Evolutionary conservation across 1,140 invertebrate genomes (phyloP).

Genomic region (Drosophila watanabei): DNA sequence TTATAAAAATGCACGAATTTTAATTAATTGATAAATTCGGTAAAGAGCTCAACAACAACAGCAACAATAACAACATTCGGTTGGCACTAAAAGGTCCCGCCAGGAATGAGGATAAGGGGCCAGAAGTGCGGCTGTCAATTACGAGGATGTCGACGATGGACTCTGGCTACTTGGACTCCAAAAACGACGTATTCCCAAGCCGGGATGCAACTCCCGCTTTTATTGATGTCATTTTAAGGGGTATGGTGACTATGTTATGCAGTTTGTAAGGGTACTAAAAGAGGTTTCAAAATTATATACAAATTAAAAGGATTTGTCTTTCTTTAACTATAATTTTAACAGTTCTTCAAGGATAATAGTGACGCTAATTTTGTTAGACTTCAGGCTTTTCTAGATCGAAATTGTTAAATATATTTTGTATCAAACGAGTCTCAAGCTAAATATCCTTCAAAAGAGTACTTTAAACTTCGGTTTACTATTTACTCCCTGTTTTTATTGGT

Average conservation of each 20-base stretch:
- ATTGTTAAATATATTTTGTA: too few relatives aligned
- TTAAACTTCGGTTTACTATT: neutral
- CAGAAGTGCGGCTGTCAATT: constrained; percentile 79
- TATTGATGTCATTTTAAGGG: too few relatives aligned
- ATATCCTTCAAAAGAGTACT: constrained; percentile 1
- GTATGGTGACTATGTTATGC: neutral
- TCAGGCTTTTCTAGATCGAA: too few relatives aligned
- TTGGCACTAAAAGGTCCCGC: constrained; percentile 36
- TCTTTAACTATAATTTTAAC: neutral
- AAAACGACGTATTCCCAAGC: constrained; percentile 29
- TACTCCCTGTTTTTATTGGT: neutral
- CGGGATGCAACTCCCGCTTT: constrained; percentile 3
- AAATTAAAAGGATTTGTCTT: neutral
- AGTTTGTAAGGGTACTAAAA: neutral
- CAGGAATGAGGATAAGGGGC: neutral
- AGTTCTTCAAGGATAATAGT: neutral
- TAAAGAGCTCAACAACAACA: constrained; percentile 59
- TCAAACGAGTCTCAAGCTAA: too few relatives aligned
- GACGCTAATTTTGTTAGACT: too few relatives aligned
- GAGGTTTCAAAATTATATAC: rapidly evolving
- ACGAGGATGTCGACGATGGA: constrained; percentile 59
- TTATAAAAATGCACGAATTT: constrained; percentile 82
- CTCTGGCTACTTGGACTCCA: constrained; percentile 40
- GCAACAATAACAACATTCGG: constrained; percentile 1
- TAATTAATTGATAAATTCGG: constrained; percentile 85